A percentile compares a stretch with the other conserved stretches of the same genome.
These are phyloP conservation scores for Crotalus horridus DNA, from an alignment of 2,113 vertebrate species.

Conservation along the genomic window DNA sequence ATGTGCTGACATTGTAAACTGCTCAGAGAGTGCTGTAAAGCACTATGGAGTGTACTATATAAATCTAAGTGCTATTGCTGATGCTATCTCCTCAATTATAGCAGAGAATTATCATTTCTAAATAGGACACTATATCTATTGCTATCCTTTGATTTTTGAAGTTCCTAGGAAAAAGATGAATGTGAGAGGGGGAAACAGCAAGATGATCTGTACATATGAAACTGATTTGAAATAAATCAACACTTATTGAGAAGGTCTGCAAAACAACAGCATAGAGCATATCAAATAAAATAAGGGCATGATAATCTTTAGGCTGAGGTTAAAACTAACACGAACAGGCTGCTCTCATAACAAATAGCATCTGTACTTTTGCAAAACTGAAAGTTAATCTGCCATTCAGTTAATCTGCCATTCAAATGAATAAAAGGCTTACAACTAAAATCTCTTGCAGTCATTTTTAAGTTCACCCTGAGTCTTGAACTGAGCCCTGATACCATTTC, in stretches of 20 bases:
- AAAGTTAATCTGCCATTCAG: neutral
- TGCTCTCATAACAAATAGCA: neutral
- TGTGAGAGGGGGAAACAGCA: neutral
- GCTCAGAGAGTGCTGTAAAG: neutral
- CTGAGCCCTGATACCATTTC: neutral
- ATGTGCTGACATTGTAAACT: neutral
- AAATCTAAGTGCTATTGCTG: neutral
- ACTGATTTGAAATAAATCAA: neutral
- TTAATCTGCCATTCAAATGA: neutral
- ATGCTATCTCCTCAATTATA: neutral
- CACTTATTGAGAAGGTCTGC: neutral
- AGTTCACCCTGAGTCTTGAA: neutral
- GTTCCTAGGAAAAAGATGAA: neutral
- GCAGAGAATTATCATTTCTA: neutral
- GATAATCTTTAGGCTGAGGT: neutral
- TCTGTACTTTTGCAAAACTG: neutral
- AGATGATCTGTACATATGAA: neutral
- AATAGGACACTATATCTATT: neutral
- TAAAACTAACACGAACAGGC: neutral
- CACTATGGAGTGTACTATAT: neutral
- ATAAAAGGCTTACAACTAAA: neutral
- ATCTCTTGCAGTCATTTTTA: neutral
- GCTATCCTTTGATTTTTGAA: neutral
- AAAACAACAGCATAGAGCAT: neutral
- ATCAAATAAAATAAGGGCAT: neutral